Percentiles rank a stretch among this genome's conserved stretches.
Evolutionary conservation across 2,888 invertebrate genomes (phyloP).

Genomic region (Piscicola geometra): DNA sequence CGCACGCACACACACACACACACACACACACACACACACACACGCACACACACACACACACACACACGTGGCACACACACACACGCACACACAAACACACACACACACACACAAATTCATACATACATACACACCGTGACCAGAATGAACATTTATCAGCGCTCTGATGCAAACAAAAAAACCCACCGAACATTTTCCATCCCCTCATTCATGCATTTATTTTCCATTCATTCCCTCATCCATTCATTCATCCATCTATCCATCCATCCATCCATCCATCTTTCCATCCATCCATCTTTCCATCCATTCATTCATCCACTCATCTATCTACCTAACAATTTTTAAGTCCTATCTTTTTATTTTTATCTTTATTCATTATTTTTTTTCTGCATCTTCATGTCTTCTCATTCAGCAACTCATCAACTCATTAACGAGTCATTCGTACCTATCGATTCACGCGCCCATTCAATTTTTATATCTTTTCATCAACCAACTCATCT

Average conservation of each 20-base stretch:
- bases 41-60: conserved; percentile 16
- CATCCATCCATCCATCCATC: not conserved
- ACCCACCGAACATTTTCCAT: too few relatives aligned
- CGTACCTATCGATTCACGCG: too few relatives aligned
- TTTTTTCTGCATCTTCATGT: not conserved
- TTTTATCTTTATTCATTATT: too few relatives aligned
- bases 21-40: conserved; percentile 23
- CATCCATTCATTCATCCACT: not conserved
- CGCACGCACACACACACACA: conserved; percentile 20
- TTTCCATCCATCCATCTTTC: not conserved
- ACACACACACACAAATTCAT: too few relatives aligned
- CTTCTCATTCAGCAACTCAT: too few relatives aligned
- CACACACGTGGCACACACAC: conserved; percentile 6
- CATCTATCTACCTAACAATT: not conserved
- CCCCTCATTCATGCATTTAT: not conserved
- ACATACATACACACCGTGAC: too few relatives aligned
- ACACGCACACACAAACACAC: conserved; percentile 17
- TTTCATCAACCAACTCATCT: not conserved
- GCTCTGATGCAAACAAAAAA: too few relatives aligned
- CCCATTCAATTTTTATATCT: not conserved
- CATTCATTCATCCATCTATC: not conserved
- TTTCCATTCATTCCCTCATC: not conserved
- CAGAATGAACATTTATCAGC: too few relatives aligned
- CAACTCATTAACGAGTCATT: too few relatives aligned
- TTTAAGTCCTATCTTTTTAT: too few relatives aligned